These are phyloP conservation scores for Himalopsyche kuldschensis DNA, from an alignment of 2,888 invertebrate species.

Conservation along the genomic window DNA sequence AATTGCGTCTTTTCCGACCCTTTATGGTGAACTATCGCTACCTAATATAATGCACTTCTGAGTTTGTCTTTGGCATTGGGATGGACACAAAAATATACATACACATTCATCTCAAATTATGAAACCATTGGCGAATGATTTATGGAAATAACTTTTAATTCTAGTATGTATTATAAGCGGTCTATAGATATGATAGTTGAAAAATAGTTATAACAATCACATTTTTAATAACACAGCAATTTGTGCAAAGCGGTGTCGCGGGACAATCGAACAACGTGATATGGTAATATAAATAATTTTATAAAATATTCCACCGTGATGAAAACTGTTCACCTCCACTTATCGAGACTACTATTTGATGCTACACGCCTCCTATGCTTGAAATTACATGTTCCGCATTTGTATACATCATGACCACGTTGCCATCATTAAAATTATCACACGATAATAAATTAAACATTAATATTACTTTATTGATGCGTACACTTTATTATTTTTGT, in stretches of 20 bases:
- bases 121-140: too few relatives aligned
- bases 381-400: not conserved
- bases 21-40: not conserved
- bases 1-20: not conserved
- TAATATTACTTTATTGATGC: not conserved
- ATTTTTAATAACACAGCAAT: too few relatives aligned
- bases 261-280: not conserved
- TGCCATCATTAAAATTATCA: not conserved
- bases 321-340: not conserved
- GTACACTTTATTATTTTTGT: not conserved
- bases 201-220: too few relatives aligned
- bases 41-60: not conserved
- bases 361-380: not conserved
- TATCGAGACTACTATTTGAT: not conserved
- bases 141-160: too few relatives aligned
- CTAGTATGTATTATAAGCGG: too few relatives aligned
- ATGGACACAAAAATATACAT: too few relatives aligned
- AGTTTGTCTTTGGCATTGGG: too few relatives aligned
- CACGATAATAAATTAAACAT: not conserved
- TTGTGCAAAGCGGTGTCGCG: too few relatives aligned
- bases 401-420: not conserved
- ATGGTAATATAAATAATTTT: too few relatives aligned
- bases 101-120: too few relatives aligned
- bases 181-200: too few relatives aligned
- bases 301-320: too few relatives aligned